Base-by-base conservation (phyloP, 2,888 invertebrate genomes). In the Stratiomys singularior region DNA sequence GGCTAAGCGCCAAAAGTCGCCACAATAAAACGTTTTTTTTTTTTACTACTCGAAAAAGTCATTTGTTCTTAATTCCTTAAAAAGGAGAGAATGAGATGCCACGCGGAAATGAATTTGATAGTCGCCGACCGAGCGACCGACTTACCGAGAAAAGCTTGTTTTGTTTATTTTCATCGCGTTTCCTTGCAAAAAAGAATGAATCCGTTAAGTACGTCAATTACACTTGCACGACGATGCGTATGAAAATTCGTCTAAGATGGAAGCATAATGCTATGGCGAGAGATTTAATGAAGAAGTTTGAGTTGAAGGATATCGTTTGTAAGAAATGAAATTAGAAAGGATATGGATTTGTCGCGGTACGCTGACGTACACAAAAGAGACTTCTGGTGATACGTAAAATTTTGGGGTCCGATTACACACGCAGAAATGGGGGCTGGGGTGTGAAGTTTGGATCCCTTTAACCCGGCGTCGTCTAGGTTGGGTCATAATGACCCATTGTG, bases 61-160 rank as follows among this genome's bases (percentile, higher is more conserved):
- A 37, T 37, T 37, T 37, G 37, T 37, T 37, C 37, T 9, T 37
- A 37, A 37, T 37, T 37, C 25, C 1, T 58, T 58, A 23, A 23
- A 23, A 23, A n/a, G n/a, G 58, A 23, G 18, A 63, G 28, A 44
- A n/a, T 30, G 74, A 74, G 58, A 74, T 21, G 28, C 58, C 30
- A 74, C 60, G 74, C 74, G 74, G 74, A 74, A 74, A 23, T 60
- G 18, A 23, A 21, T 25, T 37, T 37, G 2, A 23, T 25, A 46
- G 37, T 28, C 11, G 1, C 58, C 23, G 30, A 52, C 52, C 71
- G 71, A 52, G 27, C 71, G 37, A 37, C 37, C 37, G 71, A 56
- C 28, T 52, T 66, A 13, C 44, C 37, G 15, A 28, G n/a, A 64
- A 28, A 56, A 52, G 60, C 37, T 74, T 37, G 37, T n/a, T 60